A percentile compares a stretch with the other conserved stretches of the same genome.
These are phyloP conservation scores for Busseola fusca DNA, from an alignment of 2,888 invertebrate species.

Conservation along the genomic window DNA sequence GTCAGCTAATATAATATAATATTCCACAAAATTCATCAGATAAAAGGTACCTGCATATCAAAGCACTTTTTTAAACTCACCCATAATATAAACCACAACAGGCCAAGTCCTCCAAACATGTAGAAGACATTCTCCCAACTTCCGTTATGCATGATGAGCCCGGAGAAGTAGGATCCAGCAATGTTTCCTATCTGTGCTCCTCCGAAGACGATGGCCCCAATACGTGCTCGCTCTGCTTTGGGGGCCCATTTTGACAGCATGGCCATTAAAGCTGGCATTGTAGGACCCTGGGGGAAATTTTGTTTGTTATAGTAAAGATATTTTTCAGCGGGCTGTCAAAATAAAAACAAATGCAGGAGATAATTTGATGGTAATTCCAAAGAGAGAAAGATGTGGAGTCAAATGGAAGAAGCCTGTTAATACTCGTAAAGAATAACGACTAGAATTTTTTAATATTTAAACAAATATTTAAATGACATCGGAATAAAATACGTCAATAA, in stretches of 20 bases:
- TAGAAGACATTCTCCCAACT: conserved; percentile 90
- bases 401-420: neutral
- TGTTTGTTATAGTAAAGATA: neutral
- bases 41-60: neutral
- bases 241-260: conserved; percentile 90
- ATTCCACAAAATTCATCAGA: no score
- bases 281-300: conserved; percentile 84
- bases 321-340: neutral
- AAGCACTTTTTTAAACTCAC: conserved; percentile 65
- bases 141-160: conserved; percentile 85
- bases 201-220: conserved; percentile 89
- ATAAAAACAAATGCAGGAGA: neutral
- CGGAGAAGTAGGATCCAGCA: conserved; percentile 86
- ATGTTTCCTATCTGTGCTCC: conserved; percentile 89
- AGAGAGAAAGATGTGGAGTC: neutral
- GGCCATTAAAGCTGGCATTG: conserved; percentile 90
- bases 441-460: neutral
- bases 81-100: conserved; percentile 88
- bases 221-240: conserved; percentile 86
- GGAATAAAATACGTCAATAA: neutral
- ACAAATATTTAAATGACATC: neutral
- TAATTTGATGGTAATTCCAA: neutral
- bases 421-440: neutral
- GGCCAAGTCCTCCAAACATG: conserved; percentile 87
- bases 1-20: no score